phyloP scores from a whole-genome alignment of 2,888 invertebrate genomes.

The Galerucella pusilla region DNA sequence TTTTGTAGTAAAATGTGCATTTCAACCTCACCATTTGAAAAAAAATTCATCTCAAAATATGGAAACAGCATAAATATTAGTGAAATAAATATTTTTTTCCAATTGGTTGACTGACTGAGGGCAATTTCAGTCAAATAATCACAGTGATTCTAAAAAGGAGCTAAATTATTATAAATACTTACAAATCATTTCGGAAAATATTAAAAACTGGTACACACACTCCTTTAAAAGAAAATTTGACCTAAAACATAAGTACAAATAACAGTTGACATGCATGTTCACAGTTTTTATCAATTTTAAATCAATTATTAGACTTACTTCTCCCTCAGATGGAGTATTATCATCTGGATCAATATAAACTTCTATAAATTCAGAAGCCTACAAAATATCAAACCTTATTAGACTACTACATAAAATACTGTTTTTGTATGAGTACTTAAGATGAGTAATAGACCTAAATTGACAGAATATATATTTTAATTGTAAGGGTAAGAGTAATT shows the following conservation, averaged over 20 bases:
- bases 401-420: background rate
- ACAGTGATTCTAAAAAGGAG: too few relatives aligned
- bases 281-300: background rate
- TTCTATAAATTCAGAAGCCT: slow-evolving; percentile 39
- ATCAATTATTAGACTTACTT: slow-evolving; percentile 31
- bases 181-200: slow-evolving; percentile 49
- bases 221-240: slow-evolving; percentile 70
- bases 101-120: too few relatives aligned
- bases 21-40: too few relatives aligned
- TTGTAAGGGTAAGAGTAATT: too few relatives aligned
- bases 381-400: slow-evolving; percentile 11
- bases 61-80: too few relatives aligned
- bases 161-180: slow-evolving; percentile 39
- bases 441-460: too few relatives aligned
- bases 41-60: too few relatives aligned
- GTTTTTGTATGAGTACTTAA: too few relatives aligned
- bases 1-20: too few relatives aligned
- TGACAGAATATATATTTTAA: too few relatives aligned
- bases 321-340: slow-evolving; percentile 19
- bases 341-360: slow-evolving; percentile 41
- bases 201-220: slow-evolving; percentile 79
- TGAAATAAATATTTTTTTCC: too few relatives aligned
- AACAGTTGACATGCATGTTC: slow-evolving; percentile 18
- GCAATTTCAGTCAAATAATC: too few relatives aligned
- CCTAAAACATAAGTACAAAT: slow-evolving; percentile 58